A percentile compares a stretch with the other conserved stretches of the same genome.
These are phyloP conservation scores for Melanotaenia parkinsoni DNA, from an alignment of 2,797 vertebrate genomes.

Conservation along the genomic window DNA sequence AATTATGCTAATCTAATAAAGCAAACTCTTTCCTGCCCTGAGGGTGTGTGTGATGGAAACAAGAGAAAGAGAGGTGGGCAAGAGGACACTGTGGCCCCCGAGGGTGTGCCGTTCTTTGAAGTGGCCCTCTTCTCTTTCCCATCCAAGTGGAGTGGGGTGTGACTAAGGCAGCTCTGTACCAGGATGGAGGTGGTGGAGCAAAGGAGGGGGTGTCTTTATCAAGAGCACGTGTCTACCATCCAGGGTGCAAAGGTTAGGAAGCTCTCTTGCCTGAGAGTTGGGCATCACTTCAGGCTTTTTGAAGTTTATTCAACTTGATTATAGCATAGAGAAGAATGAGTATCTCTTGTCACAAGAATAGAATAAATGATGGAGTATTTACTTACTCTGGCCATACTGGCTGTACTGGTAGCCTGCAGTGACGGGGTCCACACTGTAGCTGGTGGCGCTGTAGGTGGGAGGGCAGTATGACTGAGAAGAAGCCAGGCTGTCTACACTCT, in stretches of 20 bases:
- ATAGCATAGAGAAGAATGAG: conserved; percentile 2
- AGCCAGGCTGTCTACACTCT: conserved; percentile 93
- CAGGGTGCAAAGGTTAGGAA: conserved; percentile 81
- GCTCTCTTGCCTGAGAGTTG: conserved; percentile 59
- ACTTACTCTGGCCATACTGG: conserved; percentile 97
- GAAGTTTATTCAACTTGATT: conserved; percentile 25
- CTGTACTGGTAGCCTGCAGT: conserved; percentile 95
- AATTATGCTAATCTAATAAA: conserved; percentile 87
- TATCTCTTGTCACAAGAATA: neutral
- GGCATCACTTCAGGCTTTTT: conserved; percentile 68
- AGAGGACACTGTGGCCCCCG: conserved; percentile 81
- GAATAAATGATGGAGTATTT: conserved; percentile 9
- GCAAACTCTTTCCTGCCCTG: conserved; percentile 82
- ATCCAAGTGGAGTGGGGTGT: conserved; percentile 84
- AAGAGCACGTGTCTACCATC: conserved; percentile 93
- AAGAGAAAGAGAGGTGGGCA: conserved; percentile 77
- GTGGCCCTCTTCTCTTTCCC: conserved; percentile 78
- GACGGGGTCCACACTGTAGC: conserved; percentile 98
- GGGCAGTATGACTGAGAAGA: conserved; percentile 97
- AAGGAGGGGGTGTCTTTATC: conserved; percentile 87
- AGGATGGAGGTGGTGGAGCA: conserved; percentile 71
- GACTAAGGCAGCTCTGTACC: conserved; percentile 86
- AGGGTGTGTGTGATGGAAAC: conserved; percentile 59
- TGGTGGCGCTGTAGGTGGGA: conserved; percentile 95
- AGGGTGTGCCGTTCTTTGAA: conserved; percentile 83